A percentile compares a stretch with the other conserved stretches of the same genome.
phyloP scores from a whole-genome alignment of 1,140 invertebrate species.

The Drosophila biarmipes region DNA sequence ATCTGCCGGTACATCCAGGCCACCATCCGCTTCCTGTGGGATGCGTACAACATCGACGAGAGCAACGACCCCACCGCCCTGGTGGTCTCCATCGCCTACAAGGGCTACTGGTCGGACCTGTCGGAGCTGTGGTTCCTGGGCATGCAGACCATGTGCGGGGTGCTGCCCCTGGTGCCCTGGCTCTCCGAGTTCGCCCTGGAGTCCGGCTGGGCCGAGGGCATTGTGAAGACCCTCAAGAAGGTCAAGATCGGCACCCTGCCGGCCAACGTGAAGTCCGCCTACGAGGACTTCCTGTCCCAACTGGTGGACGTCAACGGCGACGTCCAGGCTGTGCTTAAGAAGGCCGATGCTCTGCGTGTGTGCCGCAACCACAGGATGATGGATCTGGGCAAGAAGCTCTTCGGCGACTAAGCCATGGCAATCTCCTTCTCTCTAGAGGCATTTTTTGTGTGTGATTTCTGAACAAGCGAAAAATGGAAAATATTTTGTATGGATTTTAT shows the following conservation, averaged over 20 bases:
- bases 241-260: slow-evolving; percentile 92
- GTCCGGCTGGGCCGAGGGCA: slow-evolving; percentile 95
- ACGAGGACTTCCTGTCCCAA: slow-evolving; percentile 94
- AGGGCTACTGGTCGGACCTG: slow-evolving; percentile 94
- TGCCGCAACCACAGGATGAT: slow-evolving; percentile 94
- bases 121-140: slow-evolving; percentile 97
- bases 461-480: slow-evolving; percentile 42
- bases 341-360: slow-evolving; percentile 91
- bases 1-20: slow-evolving; percentile 94
- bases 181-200: slow-evolving; percentile 95
- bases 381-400: slow-evolving; percentile 93
- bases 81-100: slow-evolving; percentile 93
- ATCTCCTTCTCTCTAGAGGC: slow-evolving; percentile 15
- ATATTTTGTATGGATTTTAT: slow-evolving; percentile 75
- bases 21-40: slow-evolving; percentile 95
- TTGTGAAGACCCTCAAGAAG: slow-evolving; percentile 91
- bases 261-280: slow-evolving; percentile 93
- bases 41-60: slow-evolving; percentile 95
- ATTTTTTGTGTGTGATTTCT: slow-evolving; percentile 53
- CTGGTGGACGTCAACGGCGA: slow-evolving; percentile 92
- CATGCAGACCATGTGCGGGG: slow-evolving; percentile 94
- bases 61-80: slow-evolving; percentile 91
- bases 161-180: slow-evolving; percentile 93
- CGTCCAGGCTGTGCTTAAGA: slow-evolving; percentile 91
- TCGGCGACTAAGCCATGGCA: slow-evolving; percentile 88